phyloP scores from a whole-genome alignment of 2,113 vertebrate genomes.

The Origma solitaria region DNA sequence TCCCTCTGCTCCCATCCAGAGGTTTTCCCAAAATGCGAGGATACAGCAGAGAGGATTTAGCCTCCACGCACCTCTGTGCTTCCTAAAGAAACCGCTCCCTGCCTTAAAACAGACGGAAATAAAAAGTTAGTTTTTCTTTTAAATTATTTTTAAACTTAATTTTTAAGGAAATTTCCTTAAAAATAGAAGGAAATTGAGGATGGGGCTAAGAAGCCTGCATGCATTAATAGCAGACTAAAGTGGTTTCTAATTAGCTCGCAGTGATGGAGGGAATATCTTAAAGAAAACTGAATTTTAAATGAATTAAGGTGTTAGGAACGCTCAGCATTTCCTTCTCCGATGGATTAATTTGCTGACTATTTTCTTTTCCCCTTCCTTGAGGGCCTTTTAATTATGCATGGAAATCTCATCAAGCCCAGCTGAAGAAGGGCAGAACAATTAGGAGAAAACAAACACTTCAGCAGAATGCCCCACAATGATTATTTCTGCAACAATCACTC shows the following conservation, averaged over 20 bases:
- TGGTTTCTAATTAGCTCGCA: neutral
- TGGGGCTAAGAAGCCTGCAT: neutral
- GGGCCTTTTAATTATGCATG: constrained; percentile 42
- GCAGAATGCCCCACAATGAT: neutral
- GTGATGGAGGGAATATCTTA: neutral
- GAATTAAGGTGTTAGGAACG: neutral
- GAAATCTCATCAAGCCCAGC: constrained; percentile 30
- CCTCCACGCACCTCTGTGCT: neutral
- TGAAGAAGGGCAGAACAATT: constrained; percentile 57
- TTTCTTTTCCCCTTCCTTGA: neutral
- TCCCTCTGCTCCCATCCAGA: neutral
- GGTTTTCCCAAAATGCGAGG: neutral
- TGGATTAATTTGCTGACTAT: neutral
- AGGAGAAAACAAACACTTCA: constrained; percentile 46
- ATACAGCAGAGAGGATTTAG: no score
- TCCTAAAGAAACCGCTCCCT: neutral
- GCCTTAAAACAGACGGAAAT: neutral
- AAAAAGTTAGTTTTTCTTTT: neutral
- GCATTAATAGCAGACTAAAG: neutral
- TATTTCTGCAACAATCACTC: neutral
- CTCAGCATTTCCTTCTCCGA: neutral
- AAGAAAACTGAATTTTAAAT: neutral
- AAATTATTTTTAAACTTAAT: neutral
- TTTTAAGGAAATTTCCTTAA: neutral
- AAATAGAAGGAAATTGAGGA: neutral